Conservation (phyloP, 1,140 invertebrate genomes). For the Agraylea sexmaculata region DNA sequence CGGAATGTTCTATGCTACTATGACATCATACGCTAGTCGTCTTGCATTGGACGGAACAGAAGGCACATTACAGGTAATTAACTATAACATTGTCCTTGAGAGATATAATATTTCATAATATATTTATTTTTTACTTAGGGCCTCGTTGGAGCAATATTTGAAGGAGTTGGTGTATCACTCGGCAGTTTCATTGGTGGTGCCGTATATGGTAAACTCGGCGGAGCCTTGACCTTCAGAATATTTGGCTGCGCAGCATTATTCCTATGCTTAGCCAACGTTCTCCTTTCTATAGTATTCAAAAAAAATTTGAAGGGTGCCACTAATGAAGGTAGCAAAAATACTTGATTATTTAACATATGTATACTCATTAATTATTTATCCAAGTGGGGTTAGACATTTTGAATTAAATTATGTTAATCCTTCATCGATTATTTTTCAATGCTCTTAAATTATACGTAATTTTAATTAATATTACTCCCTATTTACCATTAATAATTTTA, state of each 20-base stretch:
- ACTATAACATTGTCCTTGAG: not conserved
- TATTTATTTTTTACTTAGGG: constrained; percentile 44
- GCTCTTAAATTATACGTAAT: not conserved
- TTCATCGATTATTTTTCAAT: too few relatives aligned
- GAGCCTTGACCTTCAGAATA: constrained; percentile 52
- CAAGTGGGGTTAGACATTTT: too few relatives aligned
- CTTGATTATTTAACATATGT: too few relatives aligned
- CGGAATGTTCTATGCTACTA: constrained; percentile 79
- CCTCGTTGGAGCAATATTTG: constrained; percentile 72
- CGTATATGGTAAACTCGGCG: constrained; percentile 47
- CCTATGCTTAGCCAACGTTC: constrained; percentile 48
- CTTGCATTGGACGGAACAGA: constrained; percentile 76
- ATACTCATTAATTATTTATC: too few relatives aligned
- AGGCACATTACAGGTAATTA: constrained; percentile 63
- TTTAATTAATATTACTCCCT: not conserved
- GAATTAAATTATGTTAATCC: too few relatives aligned
- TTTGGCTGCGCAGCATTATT: constrained; percentile 57
- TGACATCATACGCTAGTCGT: constrained; percentile 78
- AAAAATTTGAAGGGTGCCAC: constrained; percentile 4
- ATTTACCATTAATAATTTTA: not conserved
- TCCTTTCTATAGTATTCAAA: constrained; percentile 19
- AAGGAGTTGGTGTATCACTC: constrained; percentile 68
- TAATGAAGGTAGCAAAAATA: constrained; percentile 12
- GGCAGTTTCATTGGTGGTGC: constrained; percentile 64
- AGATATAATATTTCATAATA: not conserved